Evolutionary conservation across 2,113 vertebrate species (phyloP), one percentile per base, ranked within the genome.

Genomic region (Sorex fumeus): DNA sequence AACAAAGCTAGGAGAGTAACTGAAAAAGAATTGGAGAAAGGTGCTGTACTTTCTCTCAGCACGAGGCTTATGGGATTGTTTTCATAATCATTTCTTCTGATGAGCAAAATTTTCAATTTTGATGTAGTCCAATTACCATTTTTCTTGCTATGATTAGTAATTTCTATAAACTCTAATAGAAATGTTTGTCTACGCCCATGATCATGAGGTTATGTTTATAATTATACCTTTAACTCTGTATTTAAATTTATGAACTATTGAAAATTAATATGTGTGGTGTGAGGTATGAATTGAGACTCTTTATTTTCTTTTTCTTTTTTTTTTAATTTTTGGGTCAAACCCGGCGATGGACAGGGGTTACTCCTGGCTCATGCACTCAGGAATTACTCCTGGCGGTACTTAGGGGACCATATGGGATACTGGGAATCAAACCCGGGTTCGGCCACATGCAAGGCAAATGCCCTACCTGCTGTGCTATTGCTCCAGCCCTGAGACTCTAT

Each of bases 101-200:
- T 45, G 34, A 93, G 9, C 9, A 82, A 34, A 77, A 5, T 9
- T 70, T 93, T 92, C 84, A n/a, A 43, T 82, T 84, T 69, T 64
- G 28, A 32, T 66, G 10, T 27, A 69, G 1, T 43, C 21, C 34
- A 25, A 84, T 83, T 83, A 28, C 76, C 67, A 53, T 80, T 36
- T 83, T 23, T 45, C 28, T 69, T 74, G 69, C 62, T 67, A 69
- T 34, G 2, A 6, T 74, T 82, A n/a, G 30, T 45, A 3, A 1
- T 76, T 43, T 76, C 64, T 69, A 0, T 88, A 57, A 43, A n/a
- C 2, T 57, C 19, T 79, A 23, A 50, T 18, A 62, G 43, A 83
- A 79, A 60, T 77, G 8, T 80, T 32, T 95, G 27, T 34, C 83
- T 86, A 75, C 8, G 2, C 32, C 8, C 34, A 66, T 64, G 2